A percentile compares a stretch with the other conserved stretches of the same genome.
These are phyloP conservation scores for Thaumatotibia leucotreta DNA, from an alignment of 1,140 invertebrate species.

Conservation along the genomic window DNA sequence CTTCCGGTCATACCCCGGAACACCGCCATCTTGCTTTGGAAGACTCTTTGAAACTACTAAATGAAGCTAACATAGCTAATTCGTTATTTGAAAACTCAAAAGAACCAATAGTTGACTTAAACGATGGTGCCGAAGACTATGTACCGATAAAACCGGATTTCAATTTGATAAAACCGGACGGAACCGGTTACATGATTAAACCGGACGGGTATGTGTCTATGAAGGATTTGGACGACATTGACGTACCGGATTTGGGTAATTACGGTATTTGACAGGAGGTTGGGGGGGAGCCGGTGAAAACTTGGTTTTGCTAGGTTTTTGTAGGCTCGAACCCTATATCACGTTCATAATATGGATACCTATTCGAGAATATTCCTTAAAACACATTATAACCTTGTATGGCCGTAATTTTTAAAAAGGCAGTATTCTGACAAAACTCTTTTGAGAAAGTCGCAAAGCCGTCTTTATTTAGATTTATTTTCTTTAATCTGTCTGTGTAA, in stretches of 20 bases:
- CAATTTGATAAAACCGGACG: slow-evolving; percentile 37
- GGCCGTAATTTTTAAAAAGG: too few species aligned
- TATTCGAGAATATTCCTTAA: too few species aligned
- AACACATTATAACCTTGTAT: too few species aligned
- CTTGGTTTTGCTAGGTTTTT: slow-evolving; percentile 76
- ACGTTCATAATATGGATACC: too few species aligned
- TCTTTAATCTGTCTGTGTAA: too few species aligned
- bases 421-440: too few species aligned
- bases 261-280: slow-evolving; percentile 70
- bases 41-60: slow-evolving; percentile 68
- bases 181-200: slow-evolving; percentile 38
- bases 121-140: slow-evolving; percentile 57
- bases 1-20: slow-evolving; percentile 49
- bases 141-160: slow-evolving; percentile 33
- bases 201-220: slow-evolving; percentile 16
- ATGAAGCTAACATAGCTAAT: slow-evolving; percentile 69
- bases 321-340: slow-evolving; percentile 25
- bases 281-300: slow-evolving; percentile 63
- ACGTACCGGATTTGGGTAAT: slow-evolving; percentile 53
- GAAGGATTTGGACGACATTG: slow-evolving; percentile 50
- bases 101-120: slow-evolving; percentile 52
- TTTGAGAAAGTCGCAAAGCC: too few species aligned
- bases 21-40: slow-evolving; percentile 55
- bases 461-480: too few species aligned
- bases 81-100: slow-evolving; percentile 36